phyloP scores from a whole-genome alignment of 2,113 vertebrate species.

The Elgaria multicarinata region DNA sequence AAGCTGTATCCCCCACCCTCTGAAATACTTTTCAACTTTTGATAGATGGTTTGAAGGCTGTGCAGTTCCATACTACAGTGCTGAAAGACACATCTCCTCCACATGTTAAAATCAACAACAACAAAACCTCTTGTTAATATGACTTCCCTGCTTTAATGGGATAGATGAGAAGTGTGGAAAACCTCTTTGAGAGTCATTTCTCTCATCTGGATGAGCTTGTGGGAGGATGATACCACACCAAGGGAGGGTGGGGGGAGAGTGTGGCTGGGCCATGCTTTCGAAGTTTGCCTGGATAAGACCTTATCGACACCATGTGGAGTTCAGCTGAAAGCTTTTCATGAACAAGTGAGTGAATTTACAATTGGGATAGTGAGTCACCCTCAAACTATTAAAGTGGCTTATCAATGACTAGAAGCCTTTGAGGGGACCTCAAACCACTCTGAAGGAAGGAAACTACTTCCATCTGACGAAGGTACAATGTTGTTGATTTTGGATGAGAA shows the following conservation, averaged over 20 bases:
- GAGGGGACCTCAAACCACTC: background rate
- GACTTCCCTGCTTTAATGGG: background rate
- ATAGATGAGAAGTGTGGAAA: background rate
- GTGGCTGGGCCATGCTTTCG: background rate
- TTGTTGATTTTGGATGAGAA: background rate
- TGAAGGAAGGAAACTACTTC: background rate
- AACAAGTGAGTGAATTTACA: background rate
- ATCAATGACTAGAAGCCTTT: background rate
- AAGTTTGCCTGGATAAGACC: background rate
- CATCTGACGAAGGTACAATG: background rate
- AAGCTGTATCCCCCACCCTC: background rate
- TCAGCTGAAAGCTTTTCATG: background rate
- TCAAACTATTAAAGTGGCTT: background rate
- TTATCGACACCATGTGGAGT: background rate
- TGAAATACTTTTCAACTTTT: background rate
- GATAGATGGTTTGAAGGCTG: background rate
- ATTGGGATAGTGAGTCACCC: background rate
- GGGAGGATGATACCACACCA: background rate
- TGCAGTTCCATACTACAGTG: background rate
- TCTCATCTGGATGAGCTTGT: background rate
- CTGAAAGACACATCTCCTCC: background rate
- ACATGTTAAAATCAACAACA: background rate
- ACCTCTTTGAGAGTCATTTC: background rate
- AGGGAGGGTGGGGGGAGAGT: background rate
- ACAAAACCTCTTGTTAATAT: background rate